phyloP scores from a whole-genome alignment of 53 echinoderm and acorn worm genomes.

The Temnopleurus reevesii region DNA sequence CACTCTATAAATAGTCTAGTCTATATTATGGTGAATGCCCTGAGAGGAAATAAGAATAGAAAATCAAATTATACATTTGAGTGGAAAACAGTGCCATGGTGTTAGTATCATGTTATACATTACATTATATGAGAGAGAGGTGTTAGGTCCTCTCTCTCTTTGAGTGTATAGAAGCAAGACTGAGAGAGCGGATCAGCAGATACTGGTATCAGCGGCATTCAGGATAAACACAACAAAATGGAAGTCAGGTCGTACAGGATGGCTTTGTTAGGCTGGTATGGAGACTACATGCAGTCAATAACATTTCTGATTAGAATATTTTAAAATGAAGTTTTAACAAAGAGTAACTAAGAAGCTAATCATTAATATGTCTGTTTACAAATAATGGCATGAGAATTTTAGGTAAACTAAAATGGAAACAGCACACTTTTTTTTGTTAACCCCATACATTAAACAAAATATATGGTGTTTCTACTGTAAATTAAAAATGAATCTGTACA shows the following conservation, averaged over 20 bases:
- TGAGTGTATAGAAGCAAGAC: conserved; percentile 49
- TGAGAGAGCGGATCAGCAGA: conserved; percentile 54
- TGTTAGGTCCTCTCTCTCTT: conserved; percentile 30
- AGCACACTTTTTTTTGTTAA: too few species aligned
- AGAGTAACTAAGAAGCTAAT: not conserved
- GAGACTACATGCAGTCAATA: conserved; percentile 58
- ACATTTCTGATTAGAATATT: too few species aligned
- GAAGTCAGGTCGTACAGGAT: conserved; percentile 17
- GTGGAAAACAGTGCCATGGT: conserved; percentile 43
- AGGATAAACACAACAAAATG: conserved; percentile 60
- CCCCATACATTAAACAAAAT: too few species aligned
- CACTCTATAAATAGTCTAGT: too few species aligned
- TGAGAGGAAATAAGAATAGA: too few species aligned
- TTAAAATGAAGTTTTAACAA: too few species aligned
- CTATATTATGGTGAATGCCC: too few species aligned
- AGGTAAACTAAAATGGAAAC: not conserved
- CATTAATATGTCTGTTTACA: not conserved
- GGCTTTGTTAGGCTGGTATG: conserved; percentile 46
- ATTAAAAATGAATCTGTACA: too few species aligned
- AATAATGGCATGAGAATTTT: not conserved
- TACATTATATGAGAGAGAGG: conserved; percentile 21
- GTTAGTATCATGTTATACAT: conserved; percentile 43
- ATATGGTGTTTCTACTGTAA: too few species aligned
- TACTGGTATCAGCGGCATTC: conserved; percentile 35
- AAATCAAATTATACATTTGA: too few species aligned